These are phyloP conservation scores for Clavelina lepadiformis DNA, from an alignment of 23 tunicate species.

Conservation along the genomic window DNA sequence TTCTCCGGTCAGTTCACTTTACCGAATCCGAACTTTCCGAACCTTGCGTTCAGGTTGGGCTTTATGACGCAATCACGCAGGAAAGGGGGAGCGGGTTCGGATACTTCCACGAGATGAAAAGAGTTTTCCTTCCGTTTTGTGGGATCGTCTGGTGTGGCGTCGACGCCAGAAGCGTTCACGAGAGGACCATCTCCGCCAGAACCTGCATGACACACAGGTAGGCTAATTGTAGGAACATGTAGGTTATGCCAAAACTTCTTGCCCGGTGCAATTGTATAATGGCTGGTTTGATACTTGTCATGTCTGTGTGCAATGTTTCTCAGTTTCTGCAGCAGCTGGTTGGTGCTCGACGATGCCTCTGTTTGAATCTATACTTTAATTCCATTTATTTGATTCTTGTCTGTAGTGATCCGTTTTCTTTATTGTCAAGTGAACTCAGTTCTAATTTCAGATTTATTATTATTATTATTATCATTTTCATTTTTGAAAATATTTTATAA, in stretches of 20 bases:
- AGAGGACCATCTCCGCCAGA: neutral
- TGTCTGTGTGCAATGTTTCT: too few species aligned
- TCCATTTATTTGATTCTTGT: neutral
- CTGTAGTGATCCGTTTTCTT: neutral
- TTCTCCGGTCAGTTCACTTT: neutral
- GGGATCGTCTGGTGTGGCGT: slow-evolving; percentile 27
- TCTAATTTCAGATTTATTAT: neutral
- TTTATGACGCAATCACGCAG: slow-evolving; percentile 9
- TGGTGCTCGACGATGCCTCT: too few species aligned
- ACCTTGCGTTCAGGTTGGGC: slow-evolving; percentile 19
- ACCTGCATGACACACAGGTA: neutral
- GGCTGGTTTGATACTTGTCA: too few species aligned
- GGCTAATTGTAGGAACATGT: neutral
- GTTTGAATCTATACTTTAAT: neutral
- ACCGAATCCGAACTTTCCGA: neutral
- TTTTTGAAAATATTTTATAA: too few species aligned
- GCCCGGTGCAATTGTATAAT: too few species aligned
- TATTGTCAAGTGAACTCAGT: neutral
- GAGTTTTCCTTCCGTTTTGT: slow-evolving; percentile 21
- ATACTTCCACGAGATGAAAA: slow-evolving; percentile 15
- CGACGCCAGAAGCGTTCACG: slow-evolving; percentile 14
- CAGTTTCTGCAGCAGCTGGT: too few species aligned
- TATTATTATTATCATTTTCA: neutral
- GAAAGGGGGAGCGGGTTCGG: slow-evolving; percentile 1
- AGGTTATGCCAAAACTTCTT: too few species aligned